phyloP scores from a whole-genome alignment of 2,888 invertebrate species.

The Prostheceraeus crozeri region DNA sequence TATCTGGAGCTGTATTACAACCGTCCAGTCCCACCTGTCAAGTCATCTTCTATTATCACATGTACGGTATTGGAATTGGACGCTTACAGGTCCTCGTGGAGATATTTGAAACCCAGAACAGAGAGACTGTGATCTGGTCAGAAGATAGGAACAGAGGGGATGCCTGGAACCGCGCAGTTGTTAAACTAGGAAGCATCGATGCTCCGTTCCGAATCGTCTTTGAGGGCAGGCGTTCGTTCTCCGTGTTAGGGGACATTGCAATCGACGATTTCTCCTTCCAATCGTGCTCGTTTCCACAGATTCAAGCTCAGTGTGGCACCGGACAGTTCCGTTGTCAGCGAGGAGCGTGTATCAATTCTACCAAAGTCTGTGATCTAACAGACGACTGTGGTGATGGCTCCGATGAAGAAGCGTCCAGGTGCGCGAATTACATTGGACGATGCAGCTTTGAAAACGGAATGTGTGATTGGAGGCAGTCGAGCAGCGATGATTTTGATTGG shows the following conservation, averaged over 20 bases:
- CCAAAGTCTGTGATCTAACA: constrained; percentile 48
- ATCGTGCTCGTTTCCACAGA: constrained; percentile 6
- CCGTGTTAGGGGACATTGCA: constrained; percentile 46
- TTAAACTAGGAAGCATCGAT: constrained; percentile 23
- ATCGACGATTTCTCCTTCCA: constrained; percentile 44
- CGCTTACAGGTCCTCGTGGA: constrained; percentile 21
- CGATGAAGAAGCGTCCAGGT: constrained; percentile 45
- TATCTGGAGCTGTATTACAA: constrained; percentile 5
- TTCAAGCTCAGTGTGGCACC: constrained; percentile 44
- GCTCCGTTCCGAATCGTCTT: constrained; percentile 16
- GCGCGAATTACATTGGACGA: constrained; percentile 44
- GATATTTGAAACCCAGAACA: not conserved
- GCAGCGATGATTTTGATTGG: constrained; percentile 18
- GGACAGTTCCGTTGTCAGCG: constrained; percentile 57
- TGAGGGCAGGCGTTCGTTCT: constrained; percentile 1
- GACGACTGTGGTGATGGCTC: constrained; percentile 50
- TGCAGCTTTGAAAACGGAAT: constrained; percentile 37
- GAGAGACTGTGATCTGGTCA: not conserved
- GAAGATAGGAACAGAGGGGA: constrained; percentile 44
- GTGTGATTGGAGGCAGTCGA: constrained; percentile 25
- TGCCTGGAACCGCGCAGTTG: constrained; percentile 45
- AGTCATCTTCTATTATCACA: constrained; percentile 41
- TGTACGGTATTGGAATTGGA: constrained; percentile 39
- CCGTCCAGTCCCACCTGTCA: constrained; percentile 35
- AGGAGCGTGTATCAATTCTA: constrained; percentile 52